phyloP scores from a whole-genome alignment of 1,140 invertebrate species.

The Cydia strobilella region DNA sequence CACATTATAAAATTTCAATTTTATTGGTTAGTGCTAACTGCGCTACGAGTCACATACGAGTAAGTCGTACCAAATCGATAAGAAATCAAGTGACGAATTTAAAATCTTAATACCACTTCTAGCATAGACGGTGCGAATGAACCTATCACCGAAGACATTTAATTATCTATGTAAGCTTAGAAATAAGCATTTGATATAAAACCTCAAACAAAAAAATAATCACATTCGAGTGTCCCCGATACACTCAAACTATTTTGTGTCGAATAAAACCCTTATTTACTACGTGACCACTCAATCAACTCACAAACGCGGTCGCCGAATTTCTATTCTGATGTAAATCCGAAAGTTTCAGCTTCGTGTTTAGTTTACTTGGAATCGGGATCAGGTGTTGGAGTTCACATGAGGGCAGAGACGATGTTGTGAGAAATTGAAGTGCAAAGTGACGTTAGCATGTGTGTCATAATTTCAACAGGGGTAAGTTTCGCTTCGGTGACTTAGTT shows the following conservation, averaged over 20 bases:
- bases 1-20: too few species aligned
- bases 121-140: too few species aligned
- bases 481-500: too few species aligned
- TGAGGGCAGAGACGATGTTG: not conserved
- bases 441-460: not conserved
- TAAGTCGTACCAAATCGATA: too few species aligned
- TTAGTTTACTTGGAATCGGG: not conserved
- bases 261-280: slow-evolving; percentile 12
- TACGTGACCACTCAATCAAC: slow-evolving; percentile 26
- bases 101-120: too few species aligned
- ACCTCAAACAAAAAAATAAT: not conserved
- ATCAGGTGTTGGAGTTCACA: slow-evolving; percentile 20
- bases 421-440: not conserved
- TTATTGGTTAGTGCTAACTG: too few species aligned
- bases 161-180: not conserved
- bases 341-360: not conserved
- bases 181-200: not conserved
- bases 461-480: not conserved
- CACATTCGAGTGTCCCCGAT: not conserved
- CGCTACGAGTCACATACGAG: too few species aligned
- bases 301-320: not conserved
- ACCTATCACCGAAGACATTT: too few species aligned
- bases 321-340: slow-evolving; percentile 27
- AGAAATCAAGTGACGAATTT: too few species aligned
- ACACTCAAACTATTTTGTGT: slow-evolving; percentile 14